A percentile compares a stretch with the other conserved stretches of the same genome.
These are phyloP conservation scores for Pyrgilauda ruficollis DNA, from an alignment of 2,113 vertebrate genomes.

Conservation along the genomic window DNA sequence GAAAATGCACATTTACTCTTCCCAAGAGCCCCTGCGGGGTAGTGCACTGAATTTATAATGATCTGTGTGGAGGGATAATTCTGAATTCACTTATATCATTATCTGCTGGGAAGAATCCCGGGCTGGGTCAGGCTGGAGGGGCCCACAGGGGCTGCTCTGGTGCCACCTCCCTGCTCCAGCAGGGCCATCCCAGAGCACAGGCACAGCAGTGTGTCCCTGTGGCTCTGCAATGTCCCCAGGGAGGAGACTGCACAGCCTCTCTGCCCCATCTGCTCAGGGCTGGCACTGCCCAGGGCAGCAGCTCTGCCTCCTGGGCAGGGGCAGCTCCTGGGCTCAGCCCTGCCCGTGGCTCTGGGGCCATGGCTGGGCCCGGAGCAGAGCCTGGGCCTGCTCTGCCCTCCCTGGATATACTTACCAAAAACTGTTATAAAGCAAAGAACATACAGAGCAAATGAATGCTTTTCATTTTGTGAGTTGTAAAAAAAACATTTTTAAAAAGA, in stretches of 20 bases:
- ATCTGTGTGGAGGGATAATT: neutral
- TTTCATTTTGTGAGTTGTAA: neutral
- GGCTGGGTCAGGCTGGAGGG: no score
- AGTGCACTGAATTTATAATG: neutral
- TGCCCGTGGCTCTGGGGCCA: neutral
- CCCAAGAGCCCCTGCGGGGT: fast-evolving
- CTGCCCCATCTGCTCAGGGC: neutral
- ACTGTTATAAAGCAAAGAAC: neutral
- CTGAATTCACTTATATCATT: neutral
- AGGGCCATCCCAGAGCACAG: neutral
- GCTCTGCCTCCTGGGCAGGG: neutral
- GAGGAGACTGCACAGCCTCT: neutral
- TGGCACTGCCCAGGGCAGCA: neutral
- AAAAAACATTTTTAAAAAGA: neutral
- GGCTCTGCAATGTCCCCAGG: neutral
- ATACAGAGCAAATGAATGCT: neutral
- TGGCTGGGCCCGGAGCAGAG: neutral
- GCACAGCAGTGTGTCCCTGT: neutral
- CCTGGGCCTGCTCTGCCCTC: no score
- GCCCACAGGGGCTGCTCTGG: neutral
- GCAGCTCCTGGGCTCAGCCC: neutral
- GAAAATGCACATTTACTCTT: neutral
- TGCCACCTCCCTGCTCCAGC: neutral
- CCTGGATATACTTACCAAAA: neutral
- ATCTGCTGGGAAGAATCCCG: neutral